Percentiles rank a stretch among this genome's conserved stretches.
phyloP scores from a whole-genome alignment of 2,888 invertebrate genomes.

The Dusona sp. region DNA sequence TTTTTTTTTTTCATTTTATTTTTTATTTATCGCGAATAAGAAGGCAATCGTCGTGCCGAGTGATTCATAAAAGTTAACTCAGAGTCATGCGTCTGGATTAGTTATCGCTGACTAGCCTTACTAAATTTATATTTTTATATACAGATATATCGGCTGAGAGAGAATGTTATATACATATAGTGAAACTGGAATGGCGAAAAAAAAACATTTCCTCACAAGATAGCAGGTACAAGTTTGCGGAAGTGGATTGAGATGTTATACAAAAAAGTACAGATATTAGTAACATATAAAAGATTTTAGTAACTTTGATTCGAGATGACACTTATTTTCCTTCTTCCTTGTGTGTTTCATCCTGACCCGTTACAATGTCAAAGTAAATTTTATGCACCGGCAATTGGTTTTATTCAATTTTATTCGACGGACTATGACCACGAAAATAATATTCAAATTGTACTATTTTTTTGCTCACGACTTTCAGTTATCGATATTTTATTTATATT shows the following conservation, averaged over 20 bases:
- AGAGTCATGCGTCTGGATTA: conserved; percentile 12
- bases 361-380: neutral
- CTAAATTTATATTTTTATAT: conserved; percentile 6
- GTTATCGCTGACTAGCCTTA: conserved; percentile 39
- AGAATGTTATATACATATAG: neutral
- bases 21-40: neutral
- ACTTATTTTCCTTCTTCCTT: neutral
- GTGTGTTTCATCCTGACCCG: neutral
- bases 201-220: conserved; percentile 12
- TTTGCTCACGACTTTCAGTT: neutral
- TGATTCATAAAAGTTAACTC: conserved; percentile 26
- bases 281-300: conserved; percentile 2
- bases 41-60: neutral
- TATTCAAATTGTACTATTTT: too few species aligned
- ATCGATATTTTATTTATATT: neutral
- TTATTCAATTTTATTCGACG: neutral
- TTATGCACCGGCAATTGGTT: too few species aligned
- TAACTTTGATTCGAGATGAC: neutral
- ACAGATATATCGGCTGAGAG: neutral
- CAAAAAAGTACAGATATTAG: neutral
- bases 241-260: neutral
- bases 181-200: conserved; percentile 18
- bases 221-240: conserved; percentile 7
- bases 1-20: neutral
- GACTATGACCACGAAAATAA: too few species aligned